Percentiles rank a stretch among this genome's conserved stretches.
Conservation (phyloP, 2,113 vertebrate genomes). For the Chloropsis hardwickii region DNA sequence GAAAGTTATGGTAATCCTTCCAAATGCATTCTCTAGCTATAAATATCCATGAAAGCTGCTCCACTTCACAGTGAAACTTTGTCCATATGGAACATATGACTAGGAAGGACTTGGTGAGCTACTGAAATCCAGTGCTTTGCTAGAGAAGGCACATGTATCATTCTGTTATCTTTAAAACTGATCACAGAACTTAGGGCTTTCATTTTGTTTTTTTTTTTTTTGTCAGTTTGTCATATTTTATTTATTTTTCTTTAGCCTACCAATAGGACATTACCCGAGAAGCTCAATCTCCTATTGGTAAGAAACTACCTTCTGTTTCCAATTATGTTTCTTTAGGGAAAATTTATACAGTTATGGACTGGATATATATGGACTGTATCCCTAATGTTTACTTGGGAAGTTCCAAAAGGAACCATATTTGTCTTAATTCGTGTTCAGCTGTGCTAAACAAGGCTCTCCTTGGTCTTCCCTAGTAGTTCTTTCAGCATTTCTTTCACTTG, state of each 20-base stretch:
- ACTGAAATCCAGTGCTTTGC: constrained; percentile 1
- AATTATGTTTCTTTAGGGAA: neutral
- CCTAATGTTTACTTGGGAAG: neutral
- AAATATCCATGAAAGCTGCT: constrained; percentile 48
- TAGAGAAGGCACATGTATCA: neutral
- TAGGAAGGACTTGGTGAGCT: constrained; percentile 42
- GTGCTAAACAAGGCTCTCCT: neutral
- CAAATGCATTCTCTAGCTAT: constrained; percentile 44
- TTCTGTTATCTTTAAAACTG: neutral
- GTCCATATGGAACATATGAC: constrained; percentile 56
- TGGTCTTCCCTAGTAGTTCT: neutral
- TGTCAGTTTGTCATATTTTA: no score
- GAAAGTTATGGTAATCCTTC: constrained; percentile 30
- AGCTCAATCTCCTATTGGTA: neutral
- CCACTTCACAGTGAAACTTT: constrained; percentile 30
- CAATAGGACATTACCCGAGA: neutral
- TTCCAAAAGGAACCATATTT: neutral
- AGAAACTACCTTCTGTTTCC: neutral
- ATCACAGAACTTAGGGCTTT: no score
- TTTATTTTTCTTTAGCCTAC: neutral
- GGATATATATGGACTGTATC: neutral
- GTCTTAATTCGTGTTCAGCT: neutral
- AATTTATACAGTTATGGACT: neutral
- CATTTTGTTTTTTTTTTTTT: neutral
- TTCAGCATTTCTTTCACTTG: neutral